A percentile compares a stretch with the other conserved stretches of the same genome.
Conservation (phyloP, 2,797 vertebrate genomes). For the Epinephelus coioides region DNA sequence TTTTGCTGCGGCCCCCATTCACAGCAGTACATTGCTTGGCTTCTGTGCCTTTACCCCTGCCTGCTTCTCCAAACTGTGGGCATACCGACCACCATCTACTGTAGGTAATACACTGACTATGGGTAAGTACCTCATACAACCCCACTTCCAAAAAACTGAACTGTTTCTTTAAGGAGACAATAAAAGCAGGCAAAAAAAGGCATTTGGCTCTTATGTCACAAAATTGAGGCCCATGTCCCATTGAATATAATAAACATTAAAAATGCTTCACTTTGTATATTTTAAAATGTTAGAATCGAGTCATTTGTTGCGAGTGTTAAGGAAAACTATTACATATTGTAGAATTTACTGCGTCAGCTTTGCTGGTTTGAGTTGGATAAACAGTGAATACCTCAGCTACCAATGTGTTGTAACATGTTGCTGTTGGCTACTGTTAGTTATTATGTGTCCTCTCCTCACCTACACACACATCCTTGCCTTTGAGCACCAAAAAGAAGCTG, state of each 20-base stretch:
- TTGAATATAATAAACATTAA: background rate
- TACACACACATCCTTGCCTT: constrained; percentile 11
- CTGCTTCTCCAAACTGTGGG: no score
- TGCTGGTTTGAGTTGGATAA: constrained; percentile 54
- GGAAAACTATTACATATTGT: constrained; percentile 32
- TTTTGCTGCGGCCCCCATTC: no score
- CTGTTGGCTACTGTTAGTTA: constrained; percentile 73
- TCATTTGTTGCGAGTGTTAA: background rate
- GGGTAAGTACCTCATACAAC: no score
- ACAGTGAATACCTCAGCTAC: constrained; percentile 69
- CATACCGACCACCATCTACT: no score
- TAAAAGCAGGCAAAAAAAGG: background rate
- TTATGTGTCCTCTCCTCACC: constrained; percentile 55
- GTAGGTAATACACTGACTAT: no score
- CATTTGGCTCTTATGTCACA: background rate
- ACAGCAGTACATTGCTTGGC: no score
- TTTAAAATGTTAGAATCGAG: background rate
- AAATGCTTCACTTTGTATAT: background rate
- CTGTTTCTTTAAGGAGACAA: background rate
- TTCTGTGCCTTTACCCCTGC: no score
- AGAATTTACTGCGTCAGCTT: constrained; percentile 24
- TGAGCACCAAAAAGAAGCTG: background rate
- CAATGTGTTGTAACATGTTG: constrained; percentile 80
- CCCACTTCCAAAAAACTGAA: no score
- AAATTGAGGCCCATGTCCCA: background rate